Evolutionary conservation across 2,113 vertebrate genomes (phyloP), one percentile per base, ranked within the genome.

Genomic region (Eubucco bourcierii): DNA sequence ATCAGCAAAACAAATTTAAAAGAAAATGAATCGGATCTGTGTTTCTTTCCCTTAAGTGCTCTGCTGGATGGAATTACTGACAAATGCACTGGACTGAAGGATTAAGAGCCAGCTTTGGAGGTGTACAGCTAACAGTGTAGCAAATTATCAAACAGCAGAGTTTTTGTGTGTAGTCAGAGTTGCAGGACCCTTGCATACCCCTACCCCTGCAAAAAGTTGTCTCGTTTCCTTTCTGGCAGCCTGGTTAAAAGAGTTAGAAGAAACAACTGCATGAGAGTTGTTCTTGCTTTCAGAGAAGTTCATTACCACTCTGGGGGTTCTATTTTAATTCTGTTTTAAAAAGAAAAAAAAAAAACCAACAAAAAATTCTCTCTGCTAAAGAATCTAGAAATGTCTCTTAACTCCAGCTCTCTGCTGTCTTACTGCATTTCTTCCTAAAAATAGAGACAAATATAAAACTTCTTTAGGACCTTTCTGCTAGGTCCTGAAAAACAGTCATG

Each of bases 221-320:
- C 84, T 34, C 33, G n/a, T 80, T 90, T 88, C 75, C 85, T 78
- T 72, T 70, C 88, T 74, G 91, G 78, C 87, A 93, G 87, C 55
- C 67, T 41, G 67, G 31, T 23, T 79, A 85, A 83, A 64, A 80
- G 20, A 95, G 78, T 41, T 31, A 27, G 39, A 56, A 85, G 84
- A 84, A 90, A 67, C 58, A 61, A 93, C 77, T 53, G 73, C 25
- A 0, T 17, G 84, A 70, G 59, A 70, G 55, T 71, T 94, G 79
- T 52, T 90, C 82, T 80, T 93, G 73, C 86, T 93, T 97, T 77
- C 80, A 83, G 39, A 95, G 94, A 75, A 96, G 65, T 88, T 88
- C 91, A 64, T 67, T 63, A 4, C 77, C 61, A 70, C 33, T 77
- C 66, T 34, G 41, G 86, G 47, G 53, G 58, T 50, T 84, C 73